These are phyloP conservation scores for Shargacucullia verbasci DNA, from an alignment of 2,888 invertebrate species.

Conservation along the genomic window DNA sequence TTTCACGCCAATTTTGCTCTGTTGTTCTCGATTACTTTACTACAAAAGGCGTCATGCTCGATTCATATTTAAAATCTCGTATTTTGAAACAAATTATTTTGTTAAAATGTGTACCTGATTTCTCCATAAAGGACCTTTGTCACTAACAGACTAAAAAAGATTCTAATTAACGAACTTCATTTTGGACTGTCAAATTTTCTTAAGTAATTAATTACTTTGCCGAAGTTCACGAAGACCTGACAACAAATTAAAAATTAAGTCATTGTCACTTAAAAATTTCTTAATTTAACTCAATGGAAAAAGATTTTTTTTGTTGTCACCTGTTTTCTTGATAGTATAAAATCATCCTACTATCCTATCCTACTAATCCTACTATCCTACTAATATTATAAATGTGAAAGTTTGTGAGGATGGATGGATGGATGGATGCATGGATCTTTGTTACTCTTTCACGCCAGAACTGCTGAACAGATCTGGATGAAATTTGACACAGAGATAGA, in stretches of 20 bases:
- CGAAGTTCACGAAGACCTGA: slow-evolving; percentile 41
- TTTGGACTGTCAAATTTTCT: slow-evolving; percentile 48
- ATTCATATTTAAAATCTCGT: slow-evolving; percentile 35
- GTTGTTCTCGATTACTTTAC: slow-evolving; percentile 17
- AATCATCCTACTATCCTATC: no score
- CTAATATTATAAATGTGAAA: no score
- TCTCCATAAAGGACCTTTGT: slow-evolving; percentile 15
- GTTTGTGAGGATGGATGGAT: no score
- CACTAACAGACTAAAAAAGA: slow-evolving; percentile 41
- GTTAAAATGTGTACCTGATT: slow-evolving; percentile 11
- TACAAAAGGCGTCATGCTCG: slow-evolving; percentile 11
- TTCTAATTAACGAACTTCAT: slow-evolving; percentile 51
- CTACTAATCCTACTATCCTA: no score
- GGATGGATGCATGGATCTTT: no score
- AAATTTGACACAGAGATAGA: no score
- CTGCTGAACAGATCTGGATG: no score
- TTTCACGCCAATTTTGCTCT: slow-evolving; percentile 15
- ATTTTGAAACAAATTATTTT: slow-evolving; percentile 12
- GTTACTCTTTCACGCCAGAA: no score
- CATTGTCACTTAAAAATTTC: slow-evolving; percentile 36
- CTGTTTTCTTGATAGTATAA: no score
- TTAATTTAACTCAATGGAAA: slow-evolving; percentile 5
- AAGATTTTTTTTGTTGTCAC: not conserved
- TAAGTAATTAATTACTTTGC: slow-evolving; percentile 53
- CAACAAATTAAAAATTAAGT: slow-evolving; percentile 45